Evolutionary conservation across 92 coral and sea anemone genomes (phyloP).

Genomic region (Epizoanthus scotinus): DNA sequence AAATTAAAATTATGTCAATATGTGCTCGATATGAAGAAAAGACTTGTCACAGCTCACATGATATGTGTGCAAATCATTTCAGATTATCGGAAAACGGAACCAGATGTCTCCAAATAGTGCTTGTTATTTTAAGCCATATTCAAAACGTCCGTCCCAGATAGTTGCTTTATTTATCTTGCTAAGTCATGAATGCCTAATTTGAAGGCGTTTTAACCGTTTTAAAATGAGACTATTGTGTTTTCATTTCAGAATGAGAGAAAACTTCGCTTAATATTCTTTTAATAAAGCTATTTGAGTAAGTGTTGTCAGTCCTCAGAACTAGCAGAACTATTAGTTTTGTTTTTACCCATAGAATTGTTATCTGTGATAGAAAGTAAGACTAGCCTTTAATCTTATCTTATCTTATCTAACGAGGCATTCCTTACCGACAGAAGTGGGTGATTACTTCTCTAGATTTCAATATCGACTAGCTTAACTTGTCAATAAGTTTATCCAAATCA

Average conservation of each 20-base stretch:
- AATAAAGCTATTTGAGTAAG: constrained; percentile 21
- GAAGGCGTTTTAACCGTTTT: constrained; percentile 24
- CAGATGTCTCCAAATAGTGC: constrained; percentile 23
- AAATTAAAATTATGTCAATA: constrained; percentile 39
- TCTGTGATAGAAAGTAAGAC: constrained; percentile 10
- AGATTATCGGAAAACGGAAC: constrained; percentile 21
- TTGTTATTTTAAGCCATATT: constrained; percentile 28
- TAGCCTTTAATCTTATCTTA: background rate
- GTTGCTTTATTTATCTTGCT: constrained; percentile 28
- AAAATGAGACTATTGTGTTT: constrained; percentile 12
- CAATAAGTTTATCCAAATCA: constrained; percentile 10
- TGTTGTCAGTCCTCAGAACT: background rate
- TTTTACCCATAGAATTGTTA: background rate
- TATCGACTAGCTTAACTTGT: constrained; percentile 10
- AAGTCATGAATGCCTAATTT: constrained; percentile 27
- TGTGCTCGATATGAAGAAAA: constrained; percentile 28
- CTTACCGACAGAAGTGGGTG: background rate
- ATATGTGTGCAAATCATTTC: constrained; percentile 37
- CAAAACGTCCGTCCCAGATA: constrained; percentile 15
- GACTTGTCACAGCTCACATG: constrained; percentile 16
- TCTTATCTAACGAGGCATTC: background rate
- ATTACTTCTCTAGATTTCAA: constrained; percentile 34
- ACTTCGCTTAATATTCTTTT: constrained; percentile 15
- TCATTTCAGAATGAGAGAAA: background rate
- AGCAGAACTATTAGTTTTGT: background rate